A percentile compares a stretch with the other conserved stretches of the same genome.
phyloP scores from a whole-genome alignment of 2,888 invertebrate genomes.

The Timandra comae region DNA sequence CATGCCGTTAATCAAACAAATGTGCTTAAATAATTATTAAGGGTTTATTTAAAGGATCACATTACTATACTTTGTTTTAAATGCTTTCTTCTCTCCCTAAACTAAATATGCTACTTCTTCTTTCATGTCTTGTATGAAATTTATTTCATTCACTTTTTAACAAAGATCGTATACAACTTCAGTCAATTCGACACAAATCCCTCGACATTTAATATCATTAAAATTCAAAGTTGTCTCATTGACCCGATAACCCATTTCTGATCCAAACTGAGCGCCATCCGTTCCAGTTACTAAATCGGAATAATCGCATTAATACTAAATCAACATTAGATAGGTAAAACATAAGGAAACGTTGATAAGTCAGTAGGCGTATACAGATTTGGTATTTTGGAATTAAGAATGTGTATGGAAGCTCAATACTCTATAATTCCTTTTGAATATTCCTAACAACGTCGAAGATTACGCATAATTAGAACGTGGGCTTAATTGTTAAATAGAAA shows the following conservation, averaged over 20 bases:
- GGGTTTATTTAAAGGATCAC: too few relatives aligned
- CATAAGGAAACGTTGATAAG: constrained; percentile 2
- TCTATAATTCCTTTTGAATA: constrained; percentile 15
- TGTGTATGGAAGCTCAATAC: constrained; percentile 2
- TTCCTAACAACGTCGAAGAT: constrained; percentile 6
- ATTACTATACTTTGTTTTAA: too few relatives aligned
- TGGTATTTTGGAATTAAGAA: constrained; percentile 10
- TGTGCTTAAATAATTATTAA: constrained; percentile 31
- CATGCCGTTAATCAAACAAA: constrained; percentile 25
- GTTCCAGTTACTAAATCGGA: constrained; percentile 24
- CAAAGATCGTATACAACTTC: too few relatives aligned
- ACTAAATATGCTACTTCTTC: too few relatives aligned
- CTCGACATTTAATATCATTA: too few relatives aligned
- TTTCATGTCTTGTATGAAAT: too few relatives aligned
- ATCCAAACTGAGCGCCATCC: constrained; percentile 31
- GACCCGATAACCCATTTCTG: constrained; percentile 40
- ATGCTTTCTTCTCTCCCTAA: too few relatives aligned
- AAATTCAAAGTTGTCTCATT: constrained; percentile 8
- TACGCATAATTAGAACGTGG: neutral
- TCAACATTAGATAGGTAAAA: constrained; percentile 10
- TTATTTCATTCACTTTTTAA: too few relatives aligned
- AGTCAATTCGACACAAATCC: too few relatives aligned
- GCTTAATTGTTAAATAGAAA: neutral
- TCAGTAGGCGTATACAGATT: constrained; percentile 5
- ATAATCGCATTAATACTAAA: constrained; percentile 30